These are phyloP conservation scores for Eulithis testata DNA, from an alignment of 2,888 invertebrate species.

Conservation along the genomic window DNA sequence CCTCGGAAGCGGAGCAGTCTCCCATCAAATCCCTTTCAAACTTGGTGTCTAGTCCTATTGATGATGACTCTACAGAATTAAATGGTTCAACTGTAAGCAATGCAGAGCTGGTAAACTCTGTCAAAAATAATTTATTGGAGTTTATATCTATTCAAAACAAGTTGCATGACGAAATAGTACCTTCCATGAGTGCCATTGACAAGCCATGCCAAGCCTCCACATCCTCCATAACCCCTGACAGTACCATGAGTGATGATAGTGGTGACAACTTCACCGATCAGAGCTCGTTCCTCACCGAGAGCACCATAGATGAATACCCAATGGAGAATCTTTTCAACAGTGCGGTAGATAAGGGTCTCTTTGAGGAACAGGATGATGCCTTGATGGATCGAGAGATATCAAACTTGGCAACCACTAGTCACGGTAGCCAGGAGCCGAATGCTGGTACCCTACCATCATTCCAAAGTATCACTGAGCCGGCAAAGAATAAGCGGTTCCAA, in stretches of 20 bases:
- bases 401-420: slow-evolving; percentile 78
- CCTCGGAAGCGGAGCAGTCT: slow-evolving; percentile 79
- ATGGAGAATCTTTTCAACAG: slow-evolving; percentile 81
- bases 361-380: slow-evolving; percentile 77
- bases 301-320: slow-evolving; percentile 79
- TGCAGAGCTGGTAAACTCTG: slow-evolving; percentile 64
- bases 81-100: slow-evolving; percentile 56
- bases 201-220: slow-evolving; percentile 60
- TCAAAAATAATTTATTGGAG: slow-evolving; percentile 77
- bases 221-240: slow-evolving; percentile 69
- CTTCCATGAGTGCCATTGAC: slow-evolving; percentile 68
- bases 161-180: slow-evolving; percentile 62
- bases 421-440: slow-evolving; percentile 70
- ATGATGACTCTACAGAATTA: slow-evolving; percentile 54
- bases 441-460: slow-evolving; percentile 73
- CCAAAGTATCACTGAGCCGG: slow-evolving; percentile 77
- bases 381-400: slow-evolving; percentile 82
- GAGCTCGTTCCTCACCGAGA: slow-evolving; percentile 79
- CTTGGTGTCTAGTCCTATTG: slow-evolving; percentile 84
- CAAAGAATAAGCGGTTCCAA: slow-evolving; percentile 80
- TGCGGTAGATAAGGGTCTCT: slow-evolving; percentile 78
- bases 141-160: slow-evolving; percentile 69
- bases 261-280: slow-evolving; percentile 77
- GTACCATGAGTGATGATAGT: slow-evolving; percentile 77
- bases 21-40: slow-evolving; percentile 87